Evolutionary conservation across 1,140 invertebrate genomes (phyloP).

Genomic region (Camponotus pennsylvanicus): DNA sequence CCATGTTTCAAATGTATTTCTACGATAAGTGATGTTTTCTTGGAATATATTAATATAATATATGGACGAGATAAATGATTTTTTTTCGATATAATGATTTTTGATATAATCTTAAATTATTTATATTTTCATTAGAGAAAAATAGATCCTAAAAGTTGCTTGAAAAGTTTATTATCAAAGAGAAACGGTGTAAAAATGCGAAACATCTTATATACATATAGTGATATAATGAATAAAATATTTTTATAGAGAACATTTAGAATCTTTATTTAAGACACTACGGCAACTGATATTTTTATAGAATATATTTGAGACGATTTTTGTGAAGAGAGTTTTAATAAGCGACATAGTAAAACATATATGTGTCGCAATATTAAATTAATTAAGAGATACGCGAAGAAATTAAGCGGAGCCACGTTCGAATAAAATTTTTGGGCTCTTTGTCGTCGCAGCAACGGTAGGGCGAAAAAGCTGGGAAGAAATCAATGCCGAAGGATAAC

Average conservation of each 20-base stretch:
- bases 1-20: neutral
- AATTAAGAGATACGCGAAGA: neutral
- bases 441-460: slow-evolving; percentile 53
- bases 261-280: neutral
- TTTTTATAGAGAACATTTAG: neutral
- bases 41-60: neutral
- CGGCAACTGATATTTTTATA: neutral
- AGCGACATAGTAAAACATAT: neutral
- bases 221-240: too few relatives aligned
- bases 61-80: neutral
- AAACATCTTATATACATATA: neutral
- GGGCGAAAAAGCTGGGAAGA: slow-evolving; percentile 63
- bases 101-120: too few relatives aligned
- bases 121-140: neutral
- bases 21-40: neutral
- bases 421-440: slow-evolving; percentile 41
- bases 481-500: slow-evolving; percentile 76
- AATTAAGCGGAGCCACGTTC: neutral
- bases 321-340: neutral
- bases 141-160: neutral
- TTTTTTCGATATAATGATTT: neutral
- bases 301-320: neutral
- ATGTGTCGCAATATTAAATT: neutral
- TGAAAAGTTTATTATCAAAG: neutral
- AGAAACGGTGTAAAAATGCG: neutral